Evolutionary conservation across 2,113 vertebrate genomes (phyloP), one percentile per base, ranked within the genome.

Genomic region (Lagopus muta): DNA sequence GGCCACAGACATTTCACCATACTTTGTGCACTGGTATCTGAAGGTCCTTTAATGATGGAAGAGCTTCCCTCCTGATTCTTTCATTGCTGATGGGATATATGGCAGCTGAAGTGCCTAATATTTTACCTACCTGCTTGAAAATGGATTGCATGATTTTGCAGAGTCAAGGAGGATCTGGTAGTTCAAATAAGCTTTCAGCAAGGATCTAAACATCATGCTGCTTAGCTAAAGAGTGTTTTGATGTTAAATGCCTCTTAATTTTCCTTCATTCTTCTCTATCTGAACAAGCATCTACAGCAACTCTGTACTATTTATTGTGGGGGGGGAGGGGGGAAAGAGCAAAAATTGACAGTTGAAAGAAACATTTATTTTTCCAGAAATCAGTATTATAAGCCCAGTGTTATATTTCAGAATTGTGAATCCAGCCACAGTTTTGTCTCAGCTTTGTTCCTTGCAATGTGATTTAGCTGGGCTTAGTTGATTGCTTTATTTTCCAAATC

Each of bases 91-190:
- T 83, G 65, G 47, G 91, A 92, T 90, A 36, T 67, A 57, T 90
- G 72, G 65, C 91, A 88, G 55, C n/a, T 54, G 52, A 87, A 66
- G 43, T 83, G 57, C 43, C 61, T 83, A 80, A 43, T 93, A 86
- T 91, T 89, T 91, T 36, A 91, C 91, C 61, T 36, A 91, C 91
- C 61, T 83, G 72, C 43, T 90, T 88, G 86, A 74, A 82, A 81
- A 94, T 61, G 52, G 79, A 27, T 50, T 80, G 38, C 84, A 67
- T 52, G 64, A 83, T 88, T 90, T 93, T 91, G 52, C 79, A 72
- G 61, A 61, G 52, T 86, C 82, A 88, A 88, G 75, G 60, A 91
- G 77, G 66, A 65, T 89, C 65, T 40, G 83, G 54, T 61, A 79
- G 70, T 84, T 84, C 73, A 83, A 73, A 80, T 19, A 47, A 74